phyloP scores from a whole-genome alignment of 2,113 vertebrate genomes.

The Trochalopteron elliotii region DNA sequence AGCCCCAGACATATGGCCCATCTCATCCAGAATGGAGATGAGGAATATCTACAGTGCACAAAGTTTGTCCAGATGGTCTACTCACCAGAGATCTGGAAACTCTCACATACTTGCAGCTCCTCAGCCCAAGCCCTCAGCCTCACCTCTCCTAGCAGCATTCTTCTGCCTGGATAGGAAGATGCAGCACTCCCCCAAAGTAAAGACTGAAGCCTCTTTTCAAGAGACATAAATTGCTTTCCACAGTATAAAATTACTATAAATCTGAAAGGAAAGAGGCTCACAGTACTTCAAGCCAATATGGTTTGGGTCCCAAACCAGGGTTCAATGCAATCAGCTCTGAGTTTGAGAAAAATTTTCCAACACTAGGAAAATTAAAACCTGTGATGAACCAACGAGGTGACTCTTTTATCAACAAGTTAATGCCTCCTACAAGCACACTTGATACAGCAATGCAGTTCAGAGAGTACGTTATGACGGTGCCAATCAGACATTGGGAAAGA shows the following conservation, averaged over 20 bases:
- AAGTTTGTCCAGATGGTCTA: not conserved
- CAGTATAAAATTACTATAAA: not conserved
- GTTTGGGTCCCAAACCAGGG: not conserved
- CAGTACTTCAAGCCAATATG: not conserved
- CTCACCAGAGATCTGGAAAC: not conserved
- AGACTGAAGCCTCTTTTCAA: not conserved
- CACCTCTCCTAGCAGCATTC: not conserved
- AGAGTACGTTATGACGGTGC: not conserved
- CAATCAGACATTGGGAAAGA: not conserved
- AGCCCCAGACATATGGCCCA: not conserved
- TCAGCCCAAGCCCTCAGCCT: not conserved
- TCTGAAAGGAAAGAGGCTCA: not conserved
- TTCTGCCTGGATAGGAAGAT: not conserved
- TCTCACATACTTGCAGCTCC: not conserved
- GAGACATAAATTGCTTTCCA: not conserved
- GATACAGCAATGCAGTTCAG: not conserved
- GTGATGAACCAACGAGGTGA: not conserved
- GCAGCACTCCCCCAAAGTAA: not conserved
- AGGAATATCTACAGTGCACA: not conserved
- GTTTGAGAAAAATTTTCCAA: not conserved
- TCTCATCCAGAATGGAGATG: not conserved
- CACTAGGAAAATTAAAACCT: not conserved
- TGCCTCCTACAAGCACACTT: not conserved
- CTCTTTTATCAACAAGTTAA: not conserved
- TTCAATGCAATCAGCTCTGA: not conserved